Evolutionary conservation across 2,113 vertebrate genomes (phyloP).

Genomic region (Glaucidium brasilianum): DNA sequence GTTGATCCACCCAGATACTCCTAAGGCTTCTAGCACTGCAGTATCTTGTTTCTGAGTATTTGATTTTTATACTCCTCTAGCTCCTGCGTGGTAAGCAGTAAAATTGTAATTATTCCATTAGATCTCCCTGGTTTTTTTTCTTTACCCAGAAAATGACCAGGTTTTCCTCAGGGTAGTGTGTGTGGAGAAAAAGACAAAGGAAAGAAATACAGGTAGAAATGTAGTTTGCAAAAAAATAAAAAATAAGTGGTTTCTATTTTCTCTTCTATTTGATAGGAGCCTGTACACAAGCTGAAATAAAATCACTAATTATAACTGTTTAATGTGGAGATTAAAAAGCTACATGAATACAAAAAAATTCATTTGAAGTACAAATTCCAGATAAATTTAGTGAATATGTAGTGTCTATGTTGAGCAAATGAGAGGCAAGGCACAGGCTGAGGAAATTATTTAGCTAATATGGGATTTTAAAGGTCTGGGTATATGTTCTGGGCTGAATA

Average conservation of each 20-base stretch:
- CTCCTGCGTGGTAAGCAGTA: neutral
- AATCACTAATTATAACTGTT: neutral
- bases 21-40: neutral
- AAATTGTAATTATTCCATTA: neutral
- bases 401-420: neutral
- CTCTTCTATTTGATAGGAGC: neutral
- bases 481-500: neutral
- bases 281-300: neutral
- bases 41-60: neutral
- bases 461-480: neutral
- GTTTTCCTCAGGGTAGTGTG: neutral
- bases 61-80: neutral
- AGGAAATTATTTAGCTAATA: neutral
- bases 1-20: neutral
- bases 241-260: neutral
- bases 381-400: neutral
- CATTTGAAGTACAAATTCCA: neutral
- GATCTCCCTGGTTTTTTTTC: neutral
- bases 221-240: neutral
- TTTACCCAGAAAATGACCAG: neutral
- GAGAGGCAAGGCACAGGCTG: neutral
- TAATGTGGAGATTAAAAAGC: neutral
- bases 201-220: neutral
- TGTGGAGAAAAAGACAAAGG: neutral
- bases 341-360: neutral